phyloP scores from a whole-genome alignment of 2,113 vertebrate genomes.

The Ceratotherium simum region DNA sequence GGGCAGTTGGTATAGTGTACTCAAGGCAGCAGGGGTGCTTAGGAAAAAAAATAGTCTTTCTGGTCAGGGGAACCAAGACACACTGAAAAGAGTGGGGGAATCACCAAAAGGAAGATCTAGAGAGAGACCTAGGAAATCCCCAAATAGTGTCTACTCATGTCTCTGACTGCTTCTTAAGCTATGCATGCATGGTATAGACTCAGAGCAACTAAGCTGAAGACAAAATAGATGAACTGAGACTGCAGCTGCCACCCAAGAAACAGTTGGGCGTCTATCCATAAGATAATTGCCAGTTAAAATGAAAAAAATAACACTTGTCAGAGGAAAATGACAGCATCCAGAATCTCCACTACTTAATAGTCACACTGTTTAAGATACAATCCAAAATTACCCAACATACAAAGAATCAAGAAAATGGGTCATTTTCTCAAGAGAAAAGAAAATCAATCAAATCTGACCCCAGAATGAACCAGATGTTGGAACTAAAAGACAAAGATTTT shows the following conservation, averaged over 20 bases:
- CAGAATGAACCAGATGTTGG: not conserved
- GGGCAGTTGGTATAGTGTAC: not conserved
- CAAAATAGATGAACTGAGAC: not conserved
- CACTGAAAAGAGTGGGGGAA: not conserved
- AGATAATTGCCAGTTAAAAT: not conserved
- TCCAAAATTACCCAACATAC: conserved; percentile 11
- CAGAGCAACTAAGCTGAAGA: not conserved
- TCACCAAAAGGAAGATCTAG: not conserved
- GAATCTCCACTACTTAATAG: conserved; percentile 16
- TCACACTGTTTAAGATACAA: conserved; percentile 12
- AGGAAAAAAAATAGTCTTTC: not conserved
- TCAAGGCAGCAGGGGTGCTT: not conserved
- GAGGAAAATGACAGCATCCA: not conserved
- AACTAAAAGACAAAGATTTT: not conserved
- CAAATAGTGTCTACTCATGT: not conserved
- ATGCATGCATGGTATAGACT: not conserved
- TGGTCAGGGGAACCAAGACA: not conserved
- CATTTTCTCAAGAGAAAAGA: conserved; percentile 47
- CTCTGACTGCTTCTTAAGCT: not conserved
- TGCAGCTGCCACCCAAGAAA: not conserved
- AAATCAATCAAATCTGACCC: not conserved
- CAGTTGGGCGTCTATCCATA: not conserved
- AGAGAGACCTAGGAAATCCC: not conserved
- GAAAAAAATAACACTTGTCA: not conserved
- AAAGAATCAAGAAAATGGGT: not conserved